A percentile compares a stretch with the other conserved stretches of the same genome.
These are phyloP conservation scores for Tiliqua scincoides DNA, from an alignment of 2,113 vertebrate species.

Conservation along the genomic window DNA sequence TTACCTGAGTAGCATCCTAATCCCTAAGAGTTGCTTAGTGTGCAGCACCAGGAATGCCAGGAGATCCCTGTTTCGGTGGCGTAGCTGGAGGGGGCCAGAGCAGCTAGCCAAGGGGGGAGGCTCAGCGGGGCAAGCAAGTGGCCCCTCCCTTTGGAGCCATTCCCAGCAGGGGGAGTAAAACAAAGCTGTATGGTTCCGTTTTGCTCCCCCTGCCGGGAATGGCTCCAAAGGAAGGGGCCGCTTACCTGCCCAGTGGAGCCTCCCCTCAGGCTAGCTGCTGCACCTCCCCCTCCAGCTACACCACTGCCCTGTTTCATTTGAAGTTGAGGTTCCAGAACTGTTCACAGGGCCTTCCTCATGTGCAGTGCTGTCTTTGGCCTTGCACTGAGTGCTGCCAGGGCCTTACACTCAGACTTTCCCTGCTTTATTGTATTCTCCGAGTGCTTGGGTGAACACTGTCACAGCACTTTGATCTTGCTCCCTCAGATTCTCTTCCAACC, in stretches of 20 bases:
- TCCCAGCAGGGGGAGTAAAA: too few relatives aligned
- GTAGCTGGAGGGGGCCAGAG: too few relatives aligned
- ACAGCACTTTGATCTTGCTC: constrained; percentile 7
- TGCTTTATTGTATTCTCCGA: neutral
- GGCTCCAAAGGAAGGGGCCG: too few relatives aligned
- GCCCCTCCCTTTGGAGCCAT: too few relatives aligned
- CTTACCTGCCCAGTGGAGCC: too few relatives aligned
- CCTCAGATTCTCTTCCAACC: constrained; percentile 15
- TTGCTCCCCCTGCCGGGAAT: too few relatives aligned
- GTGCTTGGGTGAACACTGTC: neutral
- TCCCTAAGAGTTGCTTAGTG: neutral
- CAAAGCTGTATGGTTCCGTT: too few relatives aligned
- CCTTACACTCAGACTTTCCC: neutral
- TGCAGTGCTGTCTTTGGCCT: neutral
- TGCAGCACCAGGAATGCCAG: fast-evolving
- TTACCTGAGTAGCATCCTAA: neutral
- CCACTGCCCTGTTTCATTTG: neutral
- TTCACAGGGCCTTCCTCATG: neutral
- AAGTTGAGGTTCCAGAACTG: neutral
- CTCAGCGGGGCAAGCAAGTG: too few relatives aligned
- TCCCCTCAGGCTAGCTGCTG: too few relatives aligned
- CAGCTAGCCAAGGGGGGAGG: too few relatives aligned
- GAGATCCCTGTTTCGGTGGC: neutral
- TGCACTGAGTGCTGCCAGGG: too few relatives aligned
- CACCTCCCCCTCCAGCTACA: too few relatives aligned